Base-by-base conservation (phyloP, 2,888 invertebrate species). In the Pseudococcus jackbeardsleyi region DNA sequence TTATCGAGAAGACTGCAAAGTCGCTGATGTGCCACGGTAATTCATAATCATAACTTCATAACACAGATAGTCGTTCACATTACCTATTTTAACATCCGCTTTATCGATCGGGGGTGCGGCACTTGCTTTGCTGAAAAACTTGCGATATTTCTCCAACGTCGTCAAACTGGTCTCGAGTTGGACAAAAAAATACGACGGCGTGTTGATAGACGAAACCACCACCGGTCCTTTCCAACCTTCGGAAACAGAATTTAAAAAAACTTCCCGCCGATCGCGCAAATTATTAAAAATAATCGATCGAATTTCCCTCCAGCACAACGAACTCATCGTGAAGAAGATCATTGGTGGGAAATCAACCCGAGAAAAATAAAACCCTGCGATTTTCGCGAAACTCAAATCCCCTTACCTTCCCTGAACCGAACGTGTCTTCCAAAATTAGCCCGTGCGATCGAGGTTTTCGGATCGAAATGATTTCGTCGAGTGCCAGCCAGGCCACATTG, bases 181-280 rank as follows among this genome's bases (percentile, higher is more conserved):
- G 0, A 86, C 86, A 19, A 22, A 86, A 42, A 86, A 86, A 19
- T 42, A 17, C 5, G 86, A 68, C 48, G 86, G 86, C 0, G 19
- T n/a, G 8, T n/a, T 19, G 19, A 86, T 46, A 19, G 22, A 19
- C 11, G 68, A 86, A 11, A 86, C 39, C 3, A 33, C 17, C 19
- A 86, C 86, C 3, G 39, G 0, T 22, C 64, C 64, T 64, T 9
- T 19, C 64, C 64, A 64, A 22, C 64, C 64, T 64, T 11, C 64
- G 19, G 8, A 50, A 50, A 50, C 26, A 33, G 26, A 50, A 46
- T 46, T 8, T 12, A 12, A 11, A 46, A 11, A 12, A 46, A 12
- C 46, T 46, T 46, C 46, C 9, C 46, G 12, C 46, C 8, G 1
- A 1, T 7, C 2, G 6, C 46, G 12, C 6, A 46, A 1, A 12